A percentile compares a stretch with the other conserved stretches of the same genome.
Conservation (phyloP, 2,888 invertebrate species). For the Autographa pulchrina region DNA sequence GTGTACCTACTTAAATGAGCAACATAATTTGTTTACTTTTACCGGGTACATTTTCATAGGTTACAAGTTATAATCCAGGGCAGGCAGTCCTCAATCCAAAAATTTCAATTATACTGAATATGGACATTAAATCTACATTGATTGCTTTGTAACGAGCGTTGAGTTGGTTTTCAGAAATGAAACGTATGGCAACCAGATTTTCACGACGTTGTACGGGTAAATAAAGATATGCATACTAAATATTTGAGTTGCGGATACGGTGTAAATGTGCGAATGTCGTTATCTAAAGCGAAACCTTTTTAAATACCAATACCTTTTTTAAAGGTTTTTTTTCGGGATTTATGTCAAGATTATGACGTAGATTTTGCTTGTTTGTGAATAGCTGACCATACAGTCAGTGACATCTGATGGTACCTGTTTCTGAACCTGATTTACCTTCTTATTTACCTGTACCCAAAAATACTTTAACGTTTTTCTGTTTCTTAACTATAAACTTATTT, state of each 20-base stretch:
- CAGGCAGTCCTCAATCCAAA: slow-evolving; percentile 13
- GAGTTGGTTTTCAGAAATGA: slow-evolving; percentile 22
- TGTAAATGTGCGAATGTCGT: not conserved
- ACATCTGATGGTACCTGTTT: too few relatives aligned
- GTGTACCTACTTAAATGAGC: not conserved
- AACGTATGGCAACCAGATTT: not conserved
- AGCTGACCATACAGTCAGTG: too few relatives aligned
- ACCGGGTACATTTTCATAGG: not conserved
- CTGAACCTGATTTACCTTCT: too few relatives aligned
- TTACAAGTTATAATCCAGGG: not conserved
- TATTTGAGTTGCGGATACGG: not conserved
- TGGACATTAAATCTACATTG: slow-evolving; percentile 36
- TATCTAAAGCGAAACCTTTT: not conserved
- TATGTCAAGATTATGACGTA: too few relatives aligned
- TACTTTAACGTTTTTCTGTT: too few relatives aligned
- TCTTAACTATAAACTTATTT: too few relatives aligned
- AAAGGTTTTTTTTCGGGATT: too few relatives aligned
- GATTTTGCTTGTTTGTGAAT: too few relatives aligned
- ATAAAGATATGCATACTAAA: not conserved
- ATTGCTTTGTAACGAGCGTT: slow-evolving; percentile 36
- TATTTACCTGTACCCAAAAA: too few relatives aligned
- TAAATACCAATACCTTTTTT: too few relatives aligned
- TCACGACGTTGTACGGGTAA: not conserved
- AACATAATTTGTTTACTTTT: not conserved
- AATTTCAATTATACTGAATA: slow-evolving; percentile 31